Base-by-base conservation (phyloP, 92 coral and sea anemone species). In the Montipora capitata region DNA sequence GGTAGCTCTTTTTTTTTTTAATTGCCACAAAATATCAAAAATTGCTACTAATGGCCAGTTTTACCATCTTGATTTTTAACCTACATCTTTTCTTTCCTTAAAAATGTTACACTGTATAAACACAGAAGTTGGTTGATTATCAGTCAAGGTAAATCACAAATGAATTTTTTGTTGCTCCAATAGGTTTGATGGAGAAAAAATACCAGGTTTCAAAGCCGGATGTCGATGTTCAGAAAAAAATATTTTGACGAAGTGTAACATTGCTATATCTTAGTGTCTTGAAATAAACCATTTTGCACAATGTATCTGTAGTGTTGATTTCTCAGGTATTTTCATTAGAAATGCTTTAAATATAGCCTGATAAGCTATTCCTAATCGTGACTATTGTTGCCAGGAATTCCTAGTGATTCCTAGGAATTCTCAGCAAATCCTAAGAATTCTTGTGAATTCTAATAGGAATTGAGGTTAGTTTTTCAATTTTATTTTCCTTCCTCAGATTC, bases 161-260 rank as follows among this genome's bases (percentile, higher is more conserved):
- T 71, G 56, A 41, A 40, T 45, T 73, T 73, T 52, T 73, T 11
- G 51, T 73, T 44, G 41, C 11, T 27, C 59, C 41, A 44, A 73
- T 44, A 85, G 89, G 89, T 85, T 40, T 82, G 67, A 75, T 82
- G 88, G 62, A 81, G 78, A 88, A 76, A 82, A 72, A 74, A 6
- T 88, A 44, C 63, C 40, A 88, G 12, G 58, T 65, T 42, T 20
- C 16, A 3, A 74, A 39, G 68, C 17, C 68, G 10, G 42, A 81
- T 63, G 48, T 51, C 13, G 92, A 88, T 84, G 63, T 81, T 75
- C 44, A 71, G 84, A 82, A 52, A 11, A 7, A 52, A 52, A 44
- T 44, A 44, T 44, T 52, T 52, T 10, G 14, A 52, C 3, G 2
- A 52, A 52, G 13, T 10, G 10, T 44, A 44, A 44, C 49, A 4